Base-by-base conservation (phyloP, 1,140 invertebrate genomes). In the Drosophila rufa region DNA sequence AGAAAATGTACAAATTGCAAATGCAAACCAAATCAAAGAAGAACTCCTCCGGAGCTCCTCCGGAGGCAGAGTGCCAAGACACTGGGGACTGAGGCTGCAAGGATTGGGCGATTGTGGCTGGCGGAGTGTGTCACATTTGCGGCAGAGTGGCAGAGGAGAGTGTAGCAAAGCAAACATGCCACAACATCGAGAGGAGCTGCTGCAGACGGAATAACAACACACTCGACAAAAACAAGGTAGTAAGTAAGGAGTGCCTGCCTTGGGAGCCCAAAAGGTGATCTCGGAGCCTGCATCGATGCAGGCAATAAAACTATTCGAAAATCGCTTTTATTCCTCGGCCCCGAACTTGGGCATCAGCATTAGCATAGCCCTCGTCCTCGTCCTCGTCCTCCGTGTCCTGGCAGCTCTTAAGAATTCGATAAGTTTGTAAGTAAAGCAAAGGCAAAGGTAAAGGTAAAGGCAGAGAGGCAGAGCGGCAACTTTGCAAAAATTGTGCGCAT, bases 401-500 rank as follows among this genome's bases (percentile, higher is more conserved):
- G 51, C 51, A 22, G 33, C 19, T 56, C 53, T 40, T 56, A 56
- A 56, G 53, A 56, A 56, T 56, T 56, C 53, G 53, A 56, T 56
- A 56, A 56, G 53, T 56, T 56, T 40, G 53, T 38, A 56, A 55
- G 51, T 14, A 43, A 43, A 36, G 33, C 33, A 36, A 36, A 36
- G 33, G 33, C 8, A 33, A 2, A 42, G 40, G 40, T n/a, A 53
- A 33, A 53, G 50, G 48, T 19, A 53, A 53, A 19, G 50, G 50
- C 11, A 8, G 14, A 36, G 22, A 5, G 38, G 33, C 36, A 36
- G 75, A 79, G 75, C 65, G 76, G 67, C 66, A 89, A 90, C 62
- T 90, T 90, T 76, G 81, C 74, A 90, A 90, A 90, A 89, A 90
- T 90, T 89, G 67, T 82, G 79, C 82, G 90, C 85, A 91, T 91